These are phyloP conservation scores for Rhinogobius similis DNA, from an alignment of 2,113 vertebrate species.

Conservation along the genomic window DNA sequence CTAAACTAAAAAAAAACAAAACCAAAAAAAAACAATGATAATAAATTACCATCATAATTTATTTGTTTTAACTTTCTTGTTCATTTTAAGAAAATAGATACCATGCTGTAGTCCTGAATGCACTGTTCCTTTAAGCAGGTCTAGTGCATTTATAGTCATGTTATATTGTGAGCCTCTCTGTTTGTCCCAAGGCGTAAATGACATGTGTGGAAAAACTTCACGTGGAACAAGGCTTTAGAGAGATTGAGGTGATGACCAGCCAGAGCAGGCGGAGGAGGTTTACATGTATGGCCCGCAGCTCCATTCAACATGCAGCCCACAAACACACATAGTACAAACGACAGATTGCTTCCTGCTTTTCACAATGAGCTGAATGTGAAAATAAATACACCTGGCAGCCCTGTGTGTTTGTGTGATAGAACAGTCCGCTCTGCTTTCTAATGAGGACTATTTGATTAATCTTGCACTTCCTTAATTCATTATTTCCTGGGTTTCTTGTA, in stretches of 20 bases:
- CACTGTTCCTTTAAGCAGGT: background rate
- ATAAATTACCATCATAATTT: too few species aligned
- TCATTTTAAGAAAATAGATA: too few species aligned
- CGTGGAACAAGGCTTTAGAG: background rate
- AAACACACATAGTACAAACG: conserved; percentile 13
- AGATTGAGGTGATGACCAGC: conserved; percentile 9
- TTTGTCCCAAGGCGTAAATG: background rate
- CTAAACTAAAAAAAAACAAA: too few species aligned
- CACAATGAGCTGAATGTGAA: conserved; percentile 25
- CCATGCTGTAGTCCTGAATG: background rate
- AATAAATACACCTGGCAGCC: conserved; percentile 50
- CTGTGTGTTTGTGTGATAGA: conserved; percentile 23
- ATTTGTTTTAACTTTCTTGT: too few species aligned
- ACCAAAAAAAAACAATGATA: too few species aligned
- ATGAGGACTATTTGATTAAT: conserved; percentile 22
- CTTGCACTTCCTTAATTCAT: conserved; percentile 19
- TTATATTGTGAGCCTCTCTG: background rate
- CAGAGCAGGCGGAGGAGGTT: background rate
- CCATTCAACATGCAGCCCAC: conserved; percentile 10
- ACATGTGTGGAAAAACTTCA: conserved; percentile 20
- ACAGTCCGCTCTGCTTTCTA: conserved; percentile 7
- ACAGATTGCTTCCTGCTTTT: conserved; percentile 21
- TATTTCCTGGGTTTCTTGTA: conserved; percentile 18
- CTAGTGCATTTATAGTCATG: background rate
- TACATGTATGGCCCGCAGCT: conserved; percentile 7